Evolutionary conservation across 2,888 invertebrate genomes (phyloP), one percentile per base, ranked within the genome.

Genomic region (Pachydiplax longipennis): DNA sequence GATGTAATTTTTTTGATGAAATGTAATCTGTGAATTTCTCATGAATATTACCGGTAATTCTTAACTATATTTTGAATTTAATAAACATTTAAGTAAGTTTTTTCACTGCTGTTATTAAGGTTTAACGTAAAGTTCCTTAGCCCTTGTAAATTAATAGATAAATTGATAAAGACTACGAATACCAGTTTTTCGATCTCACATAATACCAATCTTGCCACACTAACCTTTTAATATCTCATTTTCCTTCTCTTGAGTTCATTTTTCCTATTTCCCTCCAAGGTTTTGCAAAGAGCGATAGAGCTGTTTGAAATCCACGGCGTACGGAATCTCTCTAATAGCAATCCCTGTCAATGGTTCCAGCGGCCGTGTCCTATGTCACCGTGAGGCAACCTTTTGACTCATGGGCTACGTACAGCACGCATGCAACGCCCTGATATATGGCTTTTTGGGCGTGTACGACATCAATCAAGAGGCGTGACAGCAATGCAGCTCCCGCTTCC

Each of bases 401-500:
- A 61, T 87, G 58, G 13, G 61, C 35, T 37, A 37, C 61, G 22
- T 37, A 37, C 31, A 25, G 87, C 87, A 87, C 87, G 87, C 65
- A 61, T 61, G 61, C 61, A 65, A n/a, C 61, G 61, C 35, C 87
- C 37, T 61, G 87, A 87, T 87, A 61, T 37, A 87, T 61, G 87
- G 61, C 61, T 40, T 87, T 61, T 87, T 18, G 61, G 61, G 37
- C 61, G 87, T 87, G 65, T 10, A 12, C 87, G 18, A n/a, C 87
- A 87, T 87, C 87, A 87, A 87, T 87, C 87, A 87, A 58, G 58
- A 13, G 18, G 37, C 6, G 58, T 8, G 87, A 87, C 87, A 87
- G 87, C 37, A 37, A 65, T 65, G 37, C 65, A 37, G 37, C 87
- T 53, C 58, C 4, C 35, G 58, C 58, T 87, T 87, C n/a, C 61